Conservation (phyloP, 2,113 vertebrate species). For the Alethe diademata region DNA sequence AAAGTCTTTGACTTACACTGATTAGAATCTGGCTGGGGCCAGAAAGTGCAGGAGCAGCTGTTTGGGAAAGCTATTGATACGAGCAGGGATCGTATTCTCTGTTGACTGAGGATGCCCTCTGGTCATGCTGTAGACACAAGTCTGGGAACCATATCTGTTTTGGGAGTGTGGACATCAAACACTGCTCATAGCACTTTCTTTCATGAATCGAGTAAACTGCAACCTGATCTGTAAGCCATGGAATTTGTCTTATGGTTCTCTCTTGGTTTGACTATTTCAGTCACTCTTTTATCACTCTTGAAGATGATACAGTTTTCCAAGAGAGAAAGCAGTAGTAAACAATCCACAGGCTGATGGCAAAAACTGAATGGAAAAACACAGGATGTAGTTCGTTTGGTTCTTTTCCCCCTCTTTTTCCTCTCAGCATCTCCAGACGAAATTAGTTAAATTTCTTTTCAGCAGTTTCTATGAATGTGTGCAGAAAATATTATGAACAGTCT, state of each 20-base stretch:
- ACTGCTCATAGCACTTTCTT: not conserved
- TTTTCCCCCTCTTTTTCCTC: accelerated
- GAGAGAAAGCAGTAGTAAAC: not conserved
- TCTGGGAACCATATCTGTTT: not conserved
- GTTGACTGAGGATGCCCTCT: not conserved
- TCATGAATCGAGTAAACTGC: not conserved
- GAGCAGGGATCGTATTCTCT: not conserved
- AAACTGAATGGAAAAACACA: not conserved
- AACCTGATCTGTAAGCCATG: not conserved
- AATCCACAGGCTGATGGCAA: not conserved
- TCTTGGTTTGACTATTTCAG: not conserved
- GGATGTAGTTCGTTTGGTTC: not conserved
- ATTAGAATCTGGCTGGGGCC: not conserved
- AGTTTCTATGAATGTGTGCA: not conserved
- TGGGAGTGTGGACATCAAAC: not conserved
- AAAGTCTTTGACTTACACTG: not conserved
- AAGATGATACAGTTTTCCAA: not conserved
- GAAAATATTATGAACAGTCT: not conserved
- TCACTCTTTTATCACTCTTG: not conserved
- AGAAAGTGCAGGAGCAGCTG: not conserved
- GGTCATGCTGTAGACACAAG: not conserved
- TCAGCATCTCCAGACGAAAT: not conserved
- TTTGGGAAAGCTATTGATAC: not conserved
- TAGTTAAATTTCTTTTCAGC: not conserved
- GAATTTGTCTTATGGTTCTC: not conserved